Conservation (phyloP, 2,797 vertebrate species). For the Trachurus trachurus region DNA sequence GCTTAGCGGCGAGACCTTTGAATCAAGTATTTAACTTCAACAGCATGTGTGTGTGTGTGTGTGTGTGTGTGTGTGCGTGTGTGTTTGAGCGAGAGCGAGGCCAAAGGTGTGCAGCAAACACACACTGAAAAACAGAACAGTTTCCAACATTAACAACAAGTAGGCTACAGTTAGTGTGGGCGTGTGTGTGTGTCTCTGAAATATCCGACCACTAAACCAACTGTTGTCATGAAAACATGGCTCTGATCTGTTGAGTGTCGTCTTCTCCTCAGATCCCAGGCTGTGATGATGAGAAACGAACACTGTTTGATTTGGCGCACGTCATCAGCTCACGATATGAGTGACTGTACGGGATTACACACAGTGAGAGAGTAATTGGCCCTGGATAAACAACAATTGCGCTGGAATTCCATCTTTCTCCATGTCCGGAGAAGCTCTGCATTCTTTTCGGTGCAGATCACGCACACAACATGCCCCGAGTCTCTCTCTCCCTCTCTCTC, state of each 20-base stretch:
- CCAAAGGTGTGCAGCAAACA: constrained; percentile 13
- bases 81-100: neutral
- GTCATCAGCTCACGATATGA: constrained; percentile 41
- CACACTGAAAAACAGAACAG: constrained; percentile 4
- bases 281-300: constrained; percentile 51
- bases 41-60: constrained; percentile 12
- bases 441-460: constrained; percentile 62
- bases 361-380: constrained; percentile 67
- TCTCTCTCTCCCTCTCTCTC: neutral
- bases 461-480: constrained; percentile 12
- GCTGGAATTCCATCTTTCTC: constrained; percentile 60
- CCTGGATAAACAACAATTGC: constrained; percentile 71
- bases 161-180: constrained; percentile 1
- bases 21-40: constrained; percentile 36
- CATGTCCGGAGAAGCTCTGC: constrained; percentile 27
- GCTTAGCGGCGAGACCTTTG: constrained; percentile 29
- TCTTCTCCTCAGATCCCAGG: constrained; percentile 50
- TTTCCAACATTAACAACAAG: neutral
- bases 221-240: constrained; percentile 54
- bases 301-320: constrained; percentile 70
- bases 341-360: constrained; percentile 62
- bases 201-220: constrained; percentile 59
- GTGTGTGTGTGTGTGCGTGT: no score
- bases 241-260: constrained; percentile 53
- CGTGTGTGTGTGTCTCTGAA: constrained; percentile 16